Conservation (phyloP, 1,140 invertebrate species). For the Hycleus phaleratus region DNA sequence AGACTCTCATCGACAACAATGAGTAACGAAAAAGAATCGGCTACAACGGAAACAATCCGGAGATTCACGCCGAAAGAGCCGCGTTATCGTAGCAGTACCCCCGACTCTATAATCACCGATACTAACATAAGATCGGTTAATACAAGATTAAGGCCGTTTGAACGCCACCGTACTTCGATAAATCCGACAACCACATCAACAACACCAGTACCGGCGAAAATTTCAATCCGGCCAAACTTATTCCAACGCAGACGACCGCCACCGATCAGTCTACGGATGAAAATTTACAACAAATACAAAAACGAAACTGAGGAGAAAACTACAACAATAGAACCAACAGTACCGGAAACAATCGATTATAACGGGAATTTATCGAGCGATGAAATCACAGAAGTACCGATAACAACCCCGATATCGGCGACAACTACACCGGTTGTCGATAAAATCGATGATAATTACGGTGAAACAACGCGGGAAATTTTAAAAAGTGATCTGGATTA, state of each 20-base stretch:
- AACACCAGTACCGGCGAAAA: constrained; percentile 8
- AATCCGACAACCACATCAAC: constrained; percentile 19
- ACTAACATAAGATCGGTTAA: constrained; percentile 30
- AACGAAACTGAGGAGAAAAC: constrained; percentile 17
- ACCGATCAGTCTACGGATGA: constrained; percentile 27
- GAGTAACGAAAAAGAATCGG: constrained; percentile 7
- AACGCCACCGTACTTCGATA: constrained; percentile 26
- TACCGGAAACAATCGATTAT: not conserved
- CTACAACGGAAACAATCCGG: constrained; percentile 27
- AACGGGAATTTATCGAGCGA: too few species aligned
- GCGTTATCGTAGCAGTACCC: constrained; percentile 15
- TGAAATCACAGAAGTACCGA: too few species aligned
- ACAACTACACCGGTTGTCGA: not conserved
- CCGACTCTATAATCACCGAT: constrained; percentile 22
- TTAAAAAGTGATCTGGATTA: constrained; percentile 31
- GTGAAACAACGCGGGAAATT: constrained; percentile 15
- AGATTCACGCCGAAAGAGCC: constrained; percentile 37
- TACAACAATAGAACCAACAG: constrained; percentile 11
- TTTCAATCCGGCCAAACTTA: constrained; percentile 36
- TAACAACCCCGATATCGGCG: not conserved
- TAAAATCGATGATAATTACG: not conserved
- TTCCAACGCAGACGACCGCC: constrained; percentile 31
- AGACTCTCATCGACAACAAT: constrained; percentile 1
- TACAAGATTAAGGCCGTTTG: constrained; percentile 35
- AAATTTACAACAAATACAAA: constrained; percentile 31